Percentiles rank a stretch among this genome's conserved stretches.
phyloP scores from a whole-genome alignment of 2,797 vertebrate species.

The Catharus ustulatus region DNA sequence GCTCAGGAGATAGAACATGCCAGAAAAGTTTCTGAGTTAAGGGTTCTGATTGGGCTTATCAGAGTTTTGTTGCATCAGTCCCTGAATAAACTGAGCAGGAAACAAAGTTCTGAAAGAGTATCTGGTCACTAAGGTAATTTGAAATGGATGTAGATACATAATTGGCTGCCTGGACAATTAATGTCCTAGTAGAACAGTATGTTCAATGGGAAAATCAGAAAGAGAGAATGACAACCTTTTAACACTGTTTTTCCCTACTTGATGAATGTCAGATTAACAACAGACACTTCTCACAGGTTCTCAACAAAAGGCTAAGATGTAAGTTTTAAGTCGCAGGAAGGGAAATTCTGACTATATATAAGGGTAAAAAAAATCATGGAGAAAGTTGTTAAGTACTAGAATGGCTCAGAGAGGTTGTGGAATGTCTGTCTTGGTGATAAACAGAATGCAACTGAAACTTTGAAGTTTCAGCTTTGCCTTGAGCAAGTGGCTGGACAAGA shows the following conservation, averaged over 20 bases:
- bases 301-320: not conserved
- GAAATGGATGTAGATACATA: not conserved
- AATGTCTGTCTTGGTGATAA: not conserved
- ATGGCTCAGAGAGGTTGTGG: not conserved
- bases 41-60: not conserved
- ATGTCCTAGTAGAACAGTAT: not conserved
- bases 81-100: not conserved
- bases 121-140: not conserved
- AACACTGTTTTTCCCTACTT: not conserved
- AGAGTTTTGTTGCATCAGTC: not conserved
- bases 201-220: not conserved
- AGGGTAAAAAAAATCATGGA: not conserved
- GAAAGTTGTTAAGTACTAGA: not conserved
- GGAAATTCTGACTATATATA: not conserved
- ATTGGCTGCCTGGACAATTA: not conserved
- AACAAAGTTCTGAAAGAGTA: not conserved
- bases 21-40: not conserved
- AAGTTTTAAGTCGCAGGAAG: not conserved
- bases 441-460: not conserved
- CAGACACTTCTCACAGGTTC: not conserved
- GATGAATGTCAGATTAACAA: not conserved
- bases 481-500: not conserved
- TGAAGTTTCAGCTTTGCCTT: slow-evolving; percentile 1
- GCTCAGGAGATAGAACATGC: not conserved
- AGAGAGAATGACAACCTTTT: not conserved